phyloP scores from a whole-genome alignment of 1,140 invertebrate genomes.

The Trachymyrmex cornetzi region DNA sequence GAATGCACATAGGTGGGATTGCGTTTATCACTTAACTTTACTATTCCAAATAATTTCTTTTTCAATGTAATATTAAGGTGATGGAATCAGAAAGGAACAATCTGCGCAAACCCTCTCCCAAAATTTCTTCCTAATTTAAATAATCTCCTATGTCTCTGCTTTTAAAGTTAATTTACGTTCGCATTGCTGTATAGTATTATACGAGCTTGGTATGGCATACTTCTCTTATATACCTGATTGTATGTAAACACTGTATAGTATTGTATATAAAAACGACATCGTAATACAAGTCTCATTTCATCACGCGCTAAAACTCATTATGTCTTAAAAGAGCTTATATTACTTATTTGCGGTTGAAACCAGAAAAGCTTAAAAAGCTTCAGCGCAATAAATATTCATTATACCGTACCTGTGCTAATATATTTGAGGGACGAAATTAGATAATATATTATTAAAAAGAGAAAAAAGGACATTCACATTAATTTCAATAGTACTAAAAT shows the following conservation, averaged over 20 bases:
- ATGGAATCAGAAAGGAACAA: conserved; percentile 47
- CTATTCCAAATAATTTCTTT: neutral
- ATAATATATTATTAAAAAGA: conserved; percentile 1
- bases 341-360: conserved; percentile 18
- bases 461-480: neutral
- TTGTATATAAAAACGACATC: neutral
- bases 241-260: conserved; percentile 46
- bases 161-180: conserved; percentile 26
- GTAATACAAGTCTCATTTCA: neutral
- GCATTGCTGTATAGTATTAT: conserved; percentile 25
- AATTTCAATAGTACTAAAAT: neutral
- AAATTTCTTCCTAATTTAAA: conserved; percentile 19
- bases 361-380: neutral
- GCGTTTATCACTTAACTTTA: neutral
- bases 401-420: neutral
- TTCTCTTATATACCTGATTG: conserved; percentile 69
- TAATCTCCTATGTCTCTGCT: conserved; percentile 6
- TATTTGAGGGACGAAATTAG: neutral
- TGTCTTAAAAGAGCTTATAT: neutral
- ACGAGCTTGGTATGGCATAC: conserved; percentile 84
- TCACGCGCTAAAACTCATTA: conserved; percentile 16
- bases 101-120: neutral
- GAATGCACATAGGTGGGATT: neutral
- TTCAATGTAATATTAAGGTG: conserved; percentile 40
- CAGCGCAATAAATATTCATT: conserved; percentile 2